Conservation (phyloP, 2,113 vertebrate genomes). For the Setophaga coronata region DNA sequence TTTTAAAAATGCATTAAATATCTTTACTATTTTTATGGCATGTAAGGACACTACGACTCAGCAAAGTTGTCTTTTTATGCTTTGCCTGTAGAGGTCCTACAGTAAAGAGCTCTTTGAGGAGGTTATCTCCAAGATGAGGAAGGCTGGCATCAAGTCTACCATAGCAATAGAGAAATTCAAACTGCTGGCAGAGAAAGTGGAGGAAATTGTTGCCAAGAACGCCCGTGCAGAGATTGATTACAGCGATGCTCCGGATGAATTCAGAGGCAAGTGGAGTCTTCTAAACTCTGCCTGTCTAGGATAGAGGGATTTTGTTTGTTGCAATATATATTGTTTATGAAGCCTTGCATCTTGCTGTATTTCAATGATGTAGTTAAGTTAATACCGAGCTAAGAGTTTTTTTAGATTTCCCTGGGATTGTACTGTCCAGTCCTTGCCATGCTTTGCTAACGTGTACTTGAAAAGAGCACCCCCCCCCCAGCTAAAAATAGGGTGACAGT, state of each 20-base stretch:
- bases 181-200: constrained; percentile 93
- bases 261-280: constrained; percentile 80
- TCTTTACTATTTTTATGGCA: not conserved
- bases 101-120: constrained; percentile 97
- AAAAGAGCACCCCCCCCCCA: not conserved
- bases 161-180: constrained; percentile 99
- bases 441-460: not conserved
- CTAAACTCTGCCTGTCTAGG: not conserved
- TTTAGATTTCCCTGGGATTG: not conserved
- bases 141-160: constrained; percentile 97
- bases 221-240: constrained; percentile 98
- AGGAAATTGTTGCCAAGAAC: constrained; percentile 95
- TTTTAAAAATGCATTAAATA: not conserved
- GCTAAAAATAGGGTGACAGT: not conserved
- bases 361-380: not conserved
- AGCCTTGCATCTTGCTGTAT: not conserved
- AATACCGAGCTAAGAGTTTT: not conserved
- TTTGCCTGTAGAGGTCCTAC: constrained; percentile 88
- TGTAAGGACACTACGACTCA: not conserved
- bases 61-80: not conserved
- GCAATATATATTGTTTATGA: not conserved
- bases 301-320: not conserved
- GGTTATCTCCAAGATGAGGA: constrained; percentile 97
- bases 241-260: constrained; percentile 97
- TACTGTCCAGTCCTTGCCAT: not conserved